Evolutionary conservation across 2,797 vertebrate genomes (phyloP).

Genomic region (Urophycis tenuis): DNA sequence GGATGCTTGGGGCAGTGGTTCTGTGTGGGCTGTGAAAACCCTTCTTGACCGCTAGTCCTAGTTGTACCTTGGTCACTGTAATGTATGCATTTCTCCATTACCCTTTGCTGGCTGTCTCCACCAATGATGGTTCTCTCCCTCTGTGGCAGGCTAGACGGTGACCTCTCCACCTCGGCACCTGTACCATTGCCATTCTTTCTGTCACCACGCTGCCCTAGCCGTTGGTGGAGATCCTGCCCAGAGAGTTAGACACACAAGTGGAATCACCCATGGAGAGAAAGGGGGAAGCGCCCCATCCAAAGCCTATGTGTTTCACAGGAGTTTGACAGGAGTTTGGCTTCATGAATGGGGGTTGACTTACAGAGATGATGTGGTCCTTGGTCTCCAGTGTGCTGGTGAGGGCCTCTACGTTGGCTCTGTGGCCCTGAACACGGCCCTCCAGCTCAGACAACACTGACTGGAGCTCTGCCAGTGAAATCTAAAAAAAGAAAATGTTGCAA

Average conservation of each 20-base stretch:
- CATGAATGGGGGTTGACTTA: constrained; percentile 41
- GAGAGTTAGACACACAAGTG: constrained; percentile 10
- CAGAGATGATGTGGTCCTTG: constrained; percentile 74
- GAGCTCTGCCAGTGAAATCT: constrained; percentile 69
- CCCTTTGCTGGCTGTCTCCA: constrained; percentile 70
- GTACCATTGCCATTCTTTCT: constrained; percentile 38
- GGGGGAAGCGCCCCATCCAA: constrained; percentile 23
- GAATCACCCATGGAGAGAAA: constrained; percentile 8
- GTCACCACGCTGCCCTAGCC: constrained; percentile 45
- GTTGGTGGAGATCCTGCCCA: constrained; percentile 65
- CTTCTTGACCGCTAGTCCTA: too few relatives aligned
- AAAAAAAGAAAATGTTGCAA: constrained; percentile 17
- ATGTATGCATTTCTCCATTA: constrained; percentile 32
- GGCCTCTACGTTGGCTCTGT: constrained; percentile 63
- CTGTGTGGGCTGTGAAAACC: too few relatives aligned
- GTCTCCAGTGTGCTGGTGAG: constrained; percentile 66
- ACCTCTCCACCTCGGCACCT: constrained; percentile 51
- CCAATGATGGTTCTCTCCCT: constrained; percentile 75
- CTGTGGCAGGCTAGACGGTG: constrained; percentile 64
- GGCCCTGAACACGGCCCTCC: constrained; percentile 61
- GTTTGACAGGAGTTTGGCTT: constrained; percentile 5
- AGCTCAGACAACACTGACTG: constrained; percentile 63
- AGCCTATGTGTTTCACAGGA: constrained; percentile 6
- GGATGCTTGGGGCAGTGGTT: too few relatives aligned
- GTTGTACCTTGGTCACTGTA: background rate